Conservation (phyloP, 2,888 invertebrate genomes). For the Pristionchus fissidentatus region DNA sequence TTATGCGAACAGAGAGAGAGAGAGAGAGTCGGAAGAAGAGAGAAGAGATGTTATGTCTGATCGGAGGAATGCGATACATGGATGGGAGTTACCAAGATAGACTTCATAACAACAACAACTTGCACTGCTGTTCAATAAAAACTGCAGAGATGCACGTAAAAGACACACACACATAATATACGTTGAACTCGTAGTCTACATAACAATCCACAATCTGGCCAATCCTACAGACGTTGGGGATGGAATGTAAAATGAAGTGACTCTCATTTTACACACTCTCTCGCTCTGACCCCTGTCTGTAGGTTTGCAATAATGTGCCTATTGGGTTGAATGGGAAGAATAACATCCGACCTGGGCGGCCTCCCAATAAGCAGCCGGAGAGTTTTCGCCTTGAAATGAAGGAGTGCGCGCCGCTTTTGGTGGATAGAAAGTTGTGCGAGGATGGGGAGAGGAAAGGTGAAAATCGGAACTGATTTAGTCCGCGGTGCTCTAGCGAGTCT, state of each 20-base stretch:
- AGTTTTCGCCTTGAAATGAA: slow-evolving; percentile 40
- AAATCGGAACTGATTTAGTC: slow-evolving; percentile 44
- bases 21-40: neutral
- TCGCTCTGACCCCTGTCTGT: too few relatives aligned
- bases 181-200: too few relatives aligned
- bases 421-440: slow-evolving; percentile 31
- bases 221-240: too few relatives aligned
- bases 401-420: neutral
- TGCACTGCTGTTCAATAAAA: too few relatives aligned
- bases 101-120: too few relatives aligned
- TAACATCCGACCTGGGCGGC: neutral
- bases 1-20: slow-evolving; percentile 21
- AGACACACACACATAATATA: neutral
- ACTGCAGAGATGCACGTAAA: neutral
- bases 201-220: too few relatives aligned
- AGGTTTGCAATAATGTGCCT: too few relatives aligned
- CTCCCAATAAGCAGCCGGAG: slow-evolving; percentile 2
- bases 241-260: too few relatives aligned
- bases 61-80: slow-evolving; percentile 7
- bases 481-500: neutral
- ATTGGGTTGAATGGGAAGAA: neutral
- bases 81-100: slow-evolving; percentile 14
- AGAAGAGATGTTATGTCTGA: neutral
- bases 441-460: slow-evolving; percentile 36
- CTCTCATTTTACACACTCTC: too few relatives aligned